A percentile compares a stretch with the other conserved stretches of the same genome.
These are phyloP conservation scores for Artibeus jamaicensis DNA, from an alignment of 2,797 vertebrate species.

Conservation along the genomic window DNA sequence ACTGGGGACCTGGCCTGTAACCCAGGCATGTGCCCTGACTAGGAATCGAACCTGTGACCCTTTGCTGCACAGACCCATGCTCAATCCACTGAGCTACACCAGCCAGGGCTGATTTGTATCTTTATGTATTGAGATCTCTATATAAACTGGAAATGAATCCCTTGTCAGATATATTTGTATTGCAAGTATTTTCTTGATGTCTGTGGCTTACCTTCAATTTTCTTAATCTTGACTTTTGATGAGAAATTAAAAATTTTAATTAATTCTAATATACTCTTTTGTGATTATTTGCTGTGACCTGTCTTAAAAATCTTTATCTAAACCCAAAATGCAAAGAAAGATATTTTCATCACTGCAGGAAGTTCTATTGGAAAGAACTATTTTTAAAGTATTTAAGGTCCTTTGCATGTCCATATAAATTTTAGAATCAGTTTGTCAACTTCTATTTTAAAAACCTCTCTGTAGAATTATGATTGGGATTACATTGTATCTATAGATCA, in stretches of 20 bases:
- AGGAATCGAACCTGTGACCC: too few relatives aligned
- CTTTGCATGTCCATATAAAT: neutral
- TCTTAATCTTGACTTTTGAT: slow-evolving; percentile 10
- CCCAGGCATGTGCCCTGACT: too few relatives aligned
- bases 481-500: neutral
- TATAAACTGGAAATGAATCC: neutral
- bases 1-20: too few relatives aligned
- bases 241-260: slow-evolving; percentile 22
- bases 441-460: neutral
- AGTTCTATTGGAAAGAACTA: neutral
- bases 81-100: too few relatives aligned
- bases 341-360: neutral
- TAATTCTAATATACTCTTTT: slow-evolving; percentile 21
- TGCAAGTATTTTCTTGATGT: slow-evolving; percentile 15
- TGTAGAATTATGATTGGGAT: neutral
- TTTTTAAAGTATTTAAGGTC: neutral
- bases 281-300: neutral
- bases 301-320: neutral
- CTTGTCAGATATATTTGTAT: neutral
- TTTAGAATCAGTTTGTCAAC: neutral
- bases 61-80: too few relatives aligned
- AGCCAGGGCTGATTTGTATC: neutral
- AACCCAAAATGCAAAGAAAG: neutral
- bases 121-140: neutral
- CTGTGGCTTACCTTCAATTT: slow-evolving; percentile 34